These are phyloP conservation scores for Propsilocerus akamusi DNA, from an alignment of 1,140 invertebrate species.

Conservation along the genomic window DNA sequence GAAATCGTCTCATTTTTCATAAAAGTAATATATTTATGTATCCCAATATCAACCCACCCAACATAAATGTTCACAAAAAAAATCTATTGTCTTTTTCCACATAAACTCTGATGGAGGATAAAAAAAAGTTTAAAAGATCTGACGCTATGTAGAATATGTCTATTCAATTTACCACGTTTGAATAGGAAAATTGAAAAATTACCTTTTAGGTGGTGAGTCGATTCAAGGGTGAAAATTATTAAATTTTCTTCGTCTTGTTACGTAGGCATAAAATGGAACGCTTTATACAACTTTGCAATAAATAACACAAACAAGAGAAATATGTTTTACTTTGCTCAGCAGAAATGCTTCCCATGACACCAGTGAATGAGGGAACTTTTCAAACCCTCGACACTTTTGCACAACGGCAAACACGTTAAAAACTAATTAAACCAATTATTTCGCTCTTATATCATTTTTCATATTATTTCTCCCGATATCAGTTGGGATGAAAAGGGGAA, in stretches of 20 bases:
- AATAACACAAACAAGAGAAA: background rate
- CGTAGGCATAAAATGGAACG: background rate
- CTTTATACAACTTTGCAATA: too few relatives aligned
- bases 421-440: background rate
- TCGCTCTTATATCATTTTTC: background rate
- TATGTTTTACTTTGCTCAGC: background rate
- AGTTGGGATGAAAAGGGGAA: constrained; percentile 9
- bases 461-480: constrained; percentile 11
- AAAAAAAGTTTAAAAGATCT: too few relatives aligned
- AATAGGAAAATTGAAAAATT: background rate
- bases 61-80: too few relatives aligned
- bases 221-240: background rate
- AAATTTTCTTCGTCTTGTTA: background rate
- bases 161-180: background rate
- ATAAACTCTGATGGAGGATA: too few relatives aligned
- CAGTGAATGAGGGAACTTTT: too few relatives aligned
- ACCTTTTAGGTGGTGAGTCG: background rate
- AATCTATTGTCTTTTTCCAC: too few relatives aligned
- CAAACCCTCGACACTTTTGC: background rate
- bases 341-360: background rate
- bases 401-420: background rate
- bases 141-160: background rate
- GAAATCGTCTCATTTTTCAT: too few relatives aligned
- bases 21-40: too few relatives aligned
- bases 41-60: too few relatives aligned